A percentile compares a stretch with the other conserved stretches of the same genome.
These are phyloP conservation scores for Himalopsyche tibetana DNA, from an alignment of 2,888 invertebrate species.

Conservation along the genomic window DNA sequence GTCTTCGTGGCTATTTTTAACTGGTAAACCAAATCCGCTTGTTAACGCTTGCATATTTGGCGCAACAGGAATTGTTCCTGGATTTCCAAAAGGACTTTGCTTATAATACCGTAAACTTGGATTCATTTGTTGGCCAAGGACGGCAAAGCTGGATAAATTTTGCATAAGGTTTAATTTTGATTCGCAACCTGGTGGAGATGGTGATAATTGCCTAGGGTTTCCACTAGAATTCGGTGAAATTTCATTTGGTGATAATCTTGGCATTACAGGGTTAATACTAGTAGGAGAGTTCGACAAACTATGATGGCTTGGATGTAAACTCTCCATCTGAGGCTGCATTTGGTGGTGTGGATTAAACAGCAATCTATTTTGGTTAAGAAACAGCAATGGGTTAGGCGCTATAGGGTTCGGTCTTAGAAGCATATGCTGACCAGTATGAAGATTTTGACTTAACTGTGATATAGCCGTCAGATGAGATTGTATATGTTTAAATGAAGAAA, in stretches of 20 bases:
- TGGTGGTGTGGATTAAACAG: conserved; percentile 71
- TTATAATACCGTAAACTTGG: conserved; percentile 63
- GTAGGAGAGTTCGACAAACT: conserved; percentile 64
- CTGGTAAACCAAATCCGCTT: conserved; percentile 52
- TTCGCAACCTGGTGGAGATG: conserved; percentile 61
- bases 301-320: conserved; percentile 63
- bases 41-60: conserved; percentile 57
- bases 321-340: conserved; percentile 67
- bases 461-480: conserved; percentile 83
- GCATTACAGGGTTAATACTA: conserved; percentile 70
- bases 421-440: conserved; percentile 73
- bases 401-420: conserved; percentile 75
- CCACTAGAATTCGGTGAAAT: conserved; percentile 59
- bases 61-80: conserved; percentile 46
- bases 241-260: conserved; percentile 62
- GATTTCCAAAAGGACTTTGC: conserved; percentile 58
- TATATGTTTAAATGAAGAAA: conserved; percentile 81
- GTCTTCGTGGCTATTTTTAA: conserved; percentile 54
- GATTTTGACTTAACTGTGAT: conserved; percentile 79
- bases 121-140: conserved; percentile 55
- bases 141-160: conserved; percentile 59
- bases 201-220: conserved; percentile 59
- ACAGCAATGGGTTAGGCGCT: conserved; percentile 75
- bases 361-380: conserved; percentile 73
- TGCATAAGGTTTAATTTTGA: conserved; percentile 63